Evolutionary conservation across 2,797 vertebrate species (phyloP), one percentile per base, ranked within the genome.

Genomic region (Falco berigora): DNA sequence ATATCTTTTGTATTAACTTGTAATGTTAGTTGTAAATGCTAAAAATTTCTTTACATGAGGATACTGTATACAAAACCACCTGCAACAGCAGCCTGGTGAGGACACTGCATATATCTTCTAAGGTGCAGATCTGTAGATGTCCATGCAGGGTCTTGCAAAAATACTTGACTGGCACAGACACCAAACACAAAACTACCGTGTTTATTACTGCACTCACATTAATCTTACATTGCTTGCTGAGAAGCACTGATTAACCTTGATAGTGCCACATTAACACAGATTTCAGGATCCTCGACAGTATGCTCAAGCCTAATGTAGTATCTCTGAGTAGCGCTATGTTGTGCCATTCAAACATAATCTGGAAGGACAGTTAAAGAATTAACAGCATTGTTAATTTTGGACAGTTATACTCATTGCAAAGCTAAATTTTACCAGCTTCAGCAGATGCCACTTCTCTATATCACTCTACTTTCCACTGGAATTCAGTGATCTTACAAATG

Each of bases 241-340:
- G 68, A 56, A 90, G 42, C 0, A 1, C 23, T 62, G 30, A 27
- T 80, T 86, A 61, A 63, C 90, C 74, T 87, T 44, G 40, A 40
- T 6, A 71, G 27, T 20, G 52, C 27, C 21, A 59, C 28, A 36
- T 32, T 53, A 61, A 30, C 40, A 71, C 38, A 66, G 28, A 21
- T 63, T 90, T 49, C 49, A 68, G 20, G 19, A 74, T 28, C 53
- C 61, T 56, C 56, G 42, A 47, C n/a, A 81, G 21, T 11, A 24
- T 0, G 0, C 10, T 21, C 17, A 74, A 73, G 15, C 11, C 38
- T 66, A 66, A 3, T 34, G 15, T 17, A 76, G 19, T 24, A 25
- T 36, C 19, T 49, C 55, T 52, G 38, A 38, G 46, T 14, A 55
- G 52, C 5, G 1, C 22, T 72, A 5, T 36, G 15, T 34, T 69